Base-by-base conservation (phyloP, 2,113 vertebrate species). In the Macquaria ambigua region DNA sequence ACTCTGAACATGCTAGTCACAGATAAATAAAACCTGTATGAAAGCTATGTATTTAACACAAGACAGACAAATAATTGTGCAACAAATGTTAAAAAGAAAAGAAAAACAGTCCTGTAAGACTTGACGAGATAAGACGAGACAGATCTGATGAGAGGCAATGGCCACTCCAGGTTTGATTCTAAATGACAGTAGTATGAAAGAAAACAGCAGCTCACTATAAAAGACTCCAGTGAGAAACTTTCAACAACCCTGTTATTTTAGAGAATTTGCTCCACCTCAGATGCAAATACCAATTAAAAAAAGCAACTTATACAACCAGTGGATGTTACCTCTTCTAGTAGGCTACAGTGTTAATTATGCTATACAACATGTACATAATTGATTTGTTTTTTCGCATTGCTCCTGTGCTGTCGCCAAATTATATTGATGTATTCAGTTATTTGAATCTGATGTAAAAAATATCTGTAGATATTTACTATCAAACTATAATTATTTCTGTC, bases 11-110 rank as follows among this genome's bases (percentile, higher is more conserved):
- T 81, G 73, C 76, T 71, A 46, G 31, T 90, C 77, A 83, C 63
- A 76, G 87, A 91, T 89, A 91, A 91, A 87, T 89, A 87, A 86
- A 92, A 73, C 55, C 68, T 73, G 48, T 14, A 84, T 48, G 59
- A 83, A 73, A 77, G 39, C 82, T 74, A 83, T 41, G 37, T 62
- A 81, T 68, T 52, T 28, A 84, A 93, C 74, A 89, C 34, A 71
- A 84, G 56, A 90, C 50, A 25, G 74, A 79, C 39, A 81, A 82
- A 87, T 37, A 85, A 58, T 20, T 87, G 84, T 91, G 88, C 81
- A 87, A 88, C 23, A 75, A 71, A 83, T 62, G 21, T 76, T 73
- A 59, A 16, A 62, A 80, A 75, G 25, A 21, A 56, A 70, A 50
- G 58, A 43, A 50, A 12, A 46, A 31, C 3, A 50, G 52, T 11